A percentile compares a stretch with the other conserved stretches of the same genome.
phyloP scores from a whole-genome alignment of 2,888 invertebrate genomes.

The Lasioglossum morio region DNA sequence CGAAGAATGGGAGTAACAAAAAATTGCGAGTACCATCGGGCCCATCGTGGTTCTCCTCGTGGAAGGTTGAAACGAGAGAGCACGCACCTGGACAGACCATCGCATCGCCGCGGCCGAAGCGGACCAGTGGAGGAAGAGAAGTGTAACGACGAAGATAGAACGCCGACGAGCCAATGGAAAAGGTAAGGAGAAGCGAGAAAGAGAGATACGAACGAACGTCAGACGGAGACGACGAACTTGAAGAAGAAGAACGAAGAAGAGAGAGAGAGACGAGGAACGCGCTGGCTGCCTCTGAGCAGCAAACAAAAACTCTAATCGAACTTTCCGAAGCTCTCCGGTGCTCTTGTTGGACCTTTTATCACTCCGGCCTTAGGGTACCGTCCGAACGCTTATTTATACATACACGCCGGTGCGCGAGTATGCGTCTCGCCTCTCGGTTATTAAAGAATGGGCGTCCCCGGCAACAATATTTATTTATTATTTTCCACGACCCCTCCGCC shows the following conservation, averaged over 20 bases:
- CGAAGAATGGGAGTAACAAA: conserved; percentile 56
- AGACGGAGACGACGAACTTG: background rate
- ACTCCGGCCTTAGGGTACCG: conserved; percentile 66
- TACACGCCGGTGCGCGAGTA: conserved; percentile 36
- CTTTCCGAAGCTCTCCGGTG: conserved; percentile 73
- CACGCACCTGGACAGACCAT: conserved; percentile 74
- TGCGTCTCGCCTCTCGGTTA: conserved; percentile 68
- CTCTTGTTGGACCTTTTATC: conserved; percentile 70
- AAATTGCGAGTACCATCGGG: conserved; percentile 65
- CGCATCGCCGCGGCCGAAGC: conserved; percentile 62
- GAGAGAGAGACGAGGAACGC: conserved; percentile 40
- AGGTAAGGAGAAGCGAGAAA: background rate
- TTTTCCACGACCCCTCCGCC: conserved; percentile 68
- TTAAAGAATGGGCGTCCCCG: conserved; percentile 76
- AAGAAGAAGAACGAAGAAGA: background rate
- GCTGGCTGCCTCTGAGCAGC: conserved; percentile 55
- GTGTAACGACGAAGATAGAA: conserved; percentile 39
- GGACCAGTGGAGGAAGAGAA: conserved; percentile 47
- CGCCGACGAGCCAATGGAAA: background rate
- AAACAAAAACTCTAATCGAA: conserved; percentile 80
- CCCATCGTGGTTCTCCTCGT: conserved; percentile 41
- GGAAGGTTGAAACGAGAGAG: conserved; percentile 67
- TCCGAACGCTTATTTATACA: conserved; percentile 61
- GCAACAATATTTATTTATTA: conserved; percentile 77
- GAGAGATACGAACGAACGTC: background rate